Percentiles rank a stretch among this genome's conserved stretches.
phyloP scores from a whole-genome alignment of 2,797 vertebrate species.

The Limosa lapponica region DNA sequence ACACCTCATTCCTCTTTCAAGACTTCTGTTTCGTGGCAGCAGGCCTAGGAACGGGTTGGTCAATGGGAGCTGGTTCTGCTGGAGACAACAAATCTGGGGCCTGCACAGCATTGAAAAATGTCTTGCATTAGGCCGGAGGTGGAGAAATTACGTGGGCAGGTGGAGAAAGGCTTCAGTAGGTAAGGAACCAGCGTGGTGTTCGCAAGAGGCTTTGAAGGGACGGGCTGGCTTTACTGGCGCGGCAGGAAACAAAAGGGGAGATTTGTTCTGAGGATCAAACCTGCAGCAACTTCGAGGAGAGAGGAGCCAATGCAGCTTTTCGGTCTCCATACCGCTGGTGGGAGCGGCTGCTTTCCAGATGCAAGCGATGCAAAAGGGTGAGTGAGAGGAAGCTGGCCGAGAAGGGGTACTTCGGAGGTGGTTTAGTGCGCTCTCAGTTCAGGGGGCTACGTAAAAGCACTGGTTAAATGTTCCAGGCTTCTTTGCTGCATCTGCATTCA shows the following conservation, averaged over 20 bases:
- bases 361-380: not conserved
- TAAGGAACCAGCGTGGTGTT: not conserved
- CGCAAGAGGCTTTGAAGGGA: not conserved
- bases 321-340: accelerated
- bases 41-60: not conserved
- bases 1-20: not conserved
- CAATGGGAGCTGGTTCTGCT: not conserved
- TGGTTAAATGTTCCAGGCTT: not conserved
- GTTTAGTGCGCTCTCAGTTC: too few species aligned
- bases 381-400: not conserved
- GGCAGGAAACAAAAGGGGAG: not conserved
- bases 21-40: not conserved
- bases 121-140: not conserved
- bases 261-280: not conserved
- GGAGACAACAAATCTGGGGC: not conserved
- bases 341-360: not conserved
- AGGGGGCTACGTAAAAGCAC: not conserved
- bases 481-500: not conserved
- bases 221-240: not conserved
- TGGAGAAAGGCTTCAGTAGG: not conserved
- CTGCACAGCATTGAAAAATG: not conserved
- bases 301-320: not conserved
- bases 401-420: not conserved
- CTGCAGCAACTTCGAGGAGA: not conserved
- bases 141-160: not conserved